phyloP scores from a whole-genome alignment of 2,797 vertebrate species.

The Spatula clypeata region DNA sequence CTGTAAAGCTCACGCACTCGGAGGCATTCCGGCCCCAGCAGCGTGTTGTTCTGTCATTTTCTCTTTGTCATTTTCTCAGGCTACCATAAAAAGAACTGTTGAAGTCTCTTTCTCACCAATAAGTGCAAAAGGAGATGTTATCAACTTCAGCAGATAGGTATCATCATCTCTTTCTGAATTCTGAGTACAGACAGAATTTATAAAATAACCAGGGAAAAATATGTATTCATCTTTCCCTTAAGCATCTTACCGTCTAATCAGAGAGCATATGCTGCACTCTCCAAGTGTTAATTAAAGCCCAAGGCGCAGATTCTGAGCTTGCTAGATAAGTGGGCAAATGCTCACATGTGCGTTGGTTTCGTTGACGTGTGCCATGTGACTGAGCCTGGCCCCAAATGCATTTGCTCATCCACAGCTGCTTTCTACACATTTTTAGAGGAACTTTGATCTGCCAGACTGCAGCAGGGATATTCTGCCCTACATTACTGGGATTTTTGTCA shows the following conservation, averaged over 20 bases:
- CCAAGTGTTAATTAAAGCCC: slow-evolving; percentile 13
- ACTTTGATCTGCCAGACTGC: background rate
- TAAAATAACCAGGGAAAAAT: background rate
- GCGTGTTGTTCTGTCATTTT: background rate
- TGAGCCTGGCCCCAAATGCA: background rate
- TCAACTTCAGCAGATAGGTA: background rate
- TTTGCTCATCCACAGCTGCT: slow-evolving; percentile 8
- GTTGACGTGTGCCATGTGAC: background rate
- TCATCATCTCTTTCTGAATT: background rate
- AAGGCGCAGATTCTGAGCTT: slow-evolving; percentile 11
- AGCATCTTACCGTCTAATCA: slow-evolving; percentile 27
- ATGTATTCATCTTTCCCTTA: background rate
- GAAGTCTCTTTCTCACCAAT: background rate
- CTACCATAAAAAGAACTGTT: background rate
- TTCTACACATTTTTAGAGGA: slow-evolving; percentile 15
- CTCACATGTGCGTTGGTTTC: rapidly evolving
- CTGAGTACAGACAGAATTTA: slow-evolving; percentile 1
- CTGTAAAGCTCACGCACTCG: background rate
- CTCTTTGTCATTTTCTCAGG: slow-evolving; percentile 21
- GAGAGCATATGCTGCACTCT: background rate
- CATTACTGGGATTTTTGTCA: background rate
- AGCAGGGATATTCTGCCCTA: background rate
- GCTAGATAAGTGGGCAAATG: slow-evolving; percentile 1
- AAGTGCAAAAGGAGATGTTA: background rate
- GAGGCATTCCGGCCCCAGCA: background rate